Evolutionary conservation across 2,113 vertebrate species (phyloP).

Genomic region (Brachyhypopomus gauderio): DNA sequence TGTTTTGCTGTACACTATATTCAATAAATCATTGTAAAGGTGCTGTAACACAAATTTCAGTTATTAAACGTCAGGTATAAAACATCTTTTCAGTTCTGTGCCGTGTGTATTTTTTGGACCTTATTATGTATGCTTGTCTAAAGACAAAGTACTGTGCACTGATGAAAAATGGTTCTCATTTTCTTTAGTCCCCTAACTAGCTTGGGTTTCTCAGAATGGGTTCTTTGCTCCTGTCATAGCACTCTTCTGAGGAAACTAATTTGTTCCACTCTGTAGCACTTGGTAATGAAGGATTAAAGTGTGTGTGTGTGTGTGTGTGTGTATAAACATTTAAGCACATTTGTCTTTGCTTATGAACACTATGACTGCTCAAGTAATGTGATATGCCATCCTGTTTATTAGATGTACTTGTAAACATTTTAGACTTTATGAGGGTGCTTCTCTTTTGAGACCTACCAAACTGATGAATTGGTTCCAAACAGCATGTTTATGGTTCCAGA

Average conservation of each 20-base stretch:
- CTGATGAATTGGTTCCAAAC: not conserved
- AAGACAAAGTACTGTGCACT: not conserved
- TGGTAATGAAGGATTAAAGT: slow-evolving; percentile 52
- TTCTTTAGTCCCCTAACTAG: not conserved
- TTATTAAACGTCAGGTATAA: not conserved
- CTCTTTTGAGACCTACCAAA: not conserved
- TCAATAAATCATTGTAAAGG: not conserved
- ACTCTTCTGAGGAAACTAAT: slow-evolving; percentile 46
- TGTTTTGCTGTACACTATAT: not conserved
- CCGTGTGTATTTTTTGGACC: not conserved
- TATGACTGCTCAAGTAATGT: not conserved
- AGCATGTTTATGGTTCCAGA: not conserved
- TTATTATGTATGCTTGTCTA: slow-evolving; percentile 1
- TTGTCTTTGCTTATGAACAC: not conserved
- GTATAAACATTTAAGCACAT: slow-evolving; percentile 32
- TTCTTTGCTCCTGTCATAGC: slow-evolving; percentile 11
- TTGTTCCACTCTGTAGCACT: slow-evolving; percentile 52
- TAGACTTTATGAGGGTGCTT: slow-evolving; percentile 2
- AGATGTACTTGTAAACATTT: not conserved
- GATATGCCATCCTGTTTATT: not conserved
- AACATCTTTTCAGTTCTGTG: not conserved
- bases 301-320: too few species aligned
- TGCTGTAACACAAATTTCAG: not conserved
- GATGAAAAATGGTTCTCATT: slow-evolving; percentile 25
- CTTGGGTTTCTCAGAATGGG: not conserved